Base-by-base conservation (phyloP, 2,888 invertebrate genomes). In the Pyralis farinalis region DNA sequence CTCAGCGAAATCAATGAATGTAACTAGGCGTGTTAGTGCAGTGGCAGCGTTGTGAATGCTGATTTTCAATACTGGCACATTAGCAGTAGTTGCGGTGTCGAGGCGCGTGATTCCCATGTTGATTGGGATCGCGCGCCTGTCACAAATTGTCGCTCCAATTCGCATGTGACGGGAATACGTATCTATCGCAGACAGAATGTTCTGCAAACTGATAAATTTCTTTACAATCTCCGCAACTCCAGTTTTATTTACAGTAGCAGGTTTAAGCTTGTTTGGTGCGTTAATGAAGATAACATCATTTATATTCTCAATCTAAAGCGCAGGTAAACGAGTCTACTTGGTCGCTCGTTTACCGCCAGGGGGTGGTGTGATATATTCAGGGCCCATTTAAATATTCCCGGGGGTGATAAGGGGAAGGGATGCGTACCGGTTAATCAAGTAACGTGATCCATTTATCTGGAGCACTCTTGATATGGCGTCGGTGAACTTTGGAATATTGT, bases 381-480 rank as follows among this genome's bases (percentile, higher is more conserved):
- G 75, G 68, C 82, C 81, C 83, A 83, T 85, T 86, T 86, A 86
- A 87, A 86, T 85, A 86, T 87, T 84, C 86, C 85, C 85, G 75
- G 61, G 83, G 84, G 85, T 80, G 84, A 79, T 83, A 83, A 85
- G 77, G 84, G 79, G 82, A 69, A 78, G 83, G 83, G 83, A 82
- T 85, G 81, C 72, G 77, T 71, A 70, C 76, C 78, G 83, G 85
- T 86, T 87, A 87, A 87, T 87, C 86, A 87, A 86, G 87, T 87
- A 86, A 86, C 86, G 84, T 83, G 86, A 87, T 85, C 86, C 85
- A 84, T 87, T 87, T 87, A 87, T 87, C 83, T 82, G 73, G 77
- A 83, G 84, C 70, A 76, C 81, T 82, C 83, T 82, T 84, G 85
- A 84, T 86, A 85, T 75, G 75, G 73, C 73, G 73, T 72, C 71